These are phyloP conservation scores for Danionella cerebrum DNA, from an alignment of 2,113 vertebrate species.

Conservation along the genomic window DNA sequence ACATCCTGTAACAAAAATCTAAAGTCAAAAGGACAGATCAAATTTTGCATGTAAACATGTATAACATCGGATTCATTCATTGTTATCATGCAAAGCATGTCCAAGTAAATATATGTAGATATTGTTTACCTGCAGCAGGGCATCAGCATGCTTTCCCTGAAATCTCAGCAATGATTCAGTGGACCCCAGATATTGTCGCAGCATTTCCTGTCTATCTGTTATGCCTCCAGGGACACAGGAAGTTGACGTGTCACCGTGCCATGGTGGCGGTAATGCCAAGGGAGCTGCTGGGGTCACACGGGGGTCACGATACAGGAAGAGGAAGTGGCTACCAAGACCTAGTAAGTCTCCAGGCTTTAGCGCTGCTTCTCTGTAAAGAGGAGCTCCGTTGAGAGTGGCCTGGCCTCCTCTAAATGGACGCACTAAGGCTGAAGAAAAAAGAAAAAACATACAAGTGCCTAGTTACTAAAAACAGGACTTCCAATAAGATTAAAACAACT, in stretches of 20 bases:
- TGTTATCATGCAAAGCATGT: too few relatives aligned
- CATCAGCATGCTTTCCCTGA: constrained; percentile 74
- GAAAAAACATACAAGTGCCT: neutral
- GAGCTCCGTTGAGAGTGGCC: constrained; percentile 79
- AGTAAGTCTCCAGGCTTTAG: constrained; percentile 80
- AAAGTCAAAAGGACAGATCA: too few relatives aligned
- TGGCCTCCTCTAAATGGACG: constrained; percentile 77
- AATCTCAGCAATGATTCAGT: constrained; percentile 73
- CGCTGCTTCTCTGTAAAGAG: constrained; percentile 74
- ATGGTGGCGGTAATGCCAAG: constrained; percentile 58
- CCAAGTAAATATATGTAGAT: too few relatives aligned
- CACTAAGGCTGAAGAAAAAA: constrained; percentile 57
- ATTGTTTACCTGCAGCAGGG: constrained; percentile 67
- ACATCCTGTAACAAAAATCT: too few relatives aligned
- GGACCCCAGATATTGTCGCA: constrained; percentile 76
- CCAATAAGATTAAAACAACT: too few relatives aligned
- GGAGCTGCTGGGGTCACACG: constrained; percentile 65
- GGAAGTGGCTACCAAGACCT: constrained; percentile 79
- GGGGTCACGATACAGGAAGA: constrained; percentile 88
- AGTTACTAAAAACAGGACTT: neutral
- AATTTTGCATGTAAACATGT: too few relatives aligned
- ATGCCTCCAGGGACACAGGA: constrained; percentile 57
- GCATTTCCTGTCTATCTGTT: constrained; percentile 76
- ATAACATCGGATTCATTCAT: too few relatives aligned
- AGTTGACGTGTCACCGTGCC: constrained; percentile 56